Evolutionary conservation across 2,797 vertebrate species (phyloP).

Genomic region (Manis crassicaudata): DNA sequence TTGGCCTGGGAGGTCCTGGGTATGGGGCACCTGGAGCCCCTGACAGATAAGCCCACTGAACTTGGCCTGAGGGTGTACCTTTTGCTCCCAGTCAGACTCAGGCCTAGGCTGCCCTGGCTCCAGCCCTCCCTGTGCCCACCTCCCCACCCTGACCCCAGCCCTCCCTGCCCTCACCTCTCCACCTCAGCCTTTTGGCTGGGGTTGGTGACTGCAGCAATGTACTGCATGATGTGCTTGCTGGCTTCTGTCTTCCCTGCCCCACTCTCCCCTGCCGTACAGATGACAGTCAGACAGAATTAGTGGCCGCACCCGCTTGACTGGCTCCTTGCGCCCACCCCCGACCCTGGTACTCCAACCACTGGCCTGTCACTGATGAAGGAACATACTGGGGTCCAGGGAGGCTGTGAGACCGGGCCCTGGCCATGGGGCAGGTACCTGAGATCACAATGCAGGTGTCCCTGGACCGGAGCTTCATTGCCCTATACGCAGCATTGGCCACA

Average conservation of each 20-base stretch:
- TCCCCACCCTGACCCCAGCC: not conserved
- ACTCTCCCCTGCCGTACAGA: constrained; percentile 90
- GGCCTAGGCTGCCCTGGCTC: too few species aligned
- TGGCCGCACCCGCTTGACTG: fast-evolving
- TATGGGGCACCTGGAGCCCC: not conserved
- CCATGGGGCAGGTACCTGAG: constrained; percentile 87
- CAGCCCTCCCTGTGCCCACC: too few species aligned
- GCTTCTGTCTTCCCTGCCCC: constrained; percentile 96
- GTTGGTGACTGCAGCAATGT: constrained; percentile 96
- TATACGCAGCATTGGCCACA: constrained; percentile 93
- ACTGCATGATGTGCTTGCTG: constrained; percentile 97
- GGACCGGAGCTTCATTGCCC: constrained; percentile 94
- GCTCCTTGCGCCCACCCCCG: not conserved
- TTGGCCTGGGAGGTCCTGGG: not conserved
- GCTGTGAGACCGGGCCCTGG: not conserved
- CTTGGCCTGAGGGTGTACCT: too few species aligned
- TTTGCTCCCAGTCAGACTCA: too few species aligned
- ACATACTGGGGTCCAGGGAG: not conserved
- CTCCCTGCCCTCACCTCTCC: constrained; percentile 89
- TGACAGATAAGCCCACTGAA: not conserved
- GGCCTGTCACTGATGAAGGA: not conserved
- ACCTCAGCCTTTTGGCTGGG: constrained; percentile 92
- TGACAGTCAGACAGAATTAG: not conserved
- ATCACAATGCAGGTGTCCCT: constrained; percentile 98
- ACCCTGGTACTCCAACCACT: not conserved